These are phyloP conservation scores for Drosophila siamana DNA, from an alignment of 2,888 invertebrate genomes.

Conservation along the genomic window DNA sequence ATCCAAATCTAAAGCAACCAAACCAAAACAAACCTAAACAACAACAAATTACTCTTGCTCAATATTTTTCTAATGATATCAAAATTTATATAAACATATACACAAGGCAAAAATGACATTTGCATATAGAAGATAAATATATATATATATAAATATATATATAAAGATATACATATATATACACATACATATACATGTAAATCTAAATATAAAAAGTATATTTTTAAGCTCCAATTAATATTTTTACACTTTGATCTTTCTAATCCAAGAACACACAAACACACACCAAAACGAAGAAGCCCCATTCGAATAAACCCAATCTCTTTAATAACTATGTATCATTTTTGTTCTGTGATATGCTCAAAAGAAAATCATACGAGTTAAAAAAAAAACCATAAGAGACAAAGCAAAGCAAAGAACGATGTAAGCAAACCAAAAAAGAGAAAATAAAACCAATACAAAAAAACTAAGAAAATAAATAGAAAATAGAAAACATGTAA, in stretches of 20 bases:
- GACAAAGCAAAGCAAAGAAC: constrained; percentile 40
- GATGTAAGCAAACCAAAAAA: neutral
- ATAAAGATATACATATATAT: constrained; percentile 41
- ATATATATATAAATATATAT: constrained; percentile 46
- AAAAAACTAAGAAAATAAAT: constrained; percentile 34
- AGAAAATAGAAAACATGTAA: constrained; percentile 48
- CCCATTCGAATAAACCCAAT: constrained; percentile 20
- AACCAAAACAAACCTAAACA: constrained; percentile 41
- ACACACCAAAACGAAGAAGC: constrained; percentile 24
- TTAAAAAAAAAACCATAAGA: constrained; percentile 40
- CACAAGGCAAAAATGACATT: constrained; percentile 60
- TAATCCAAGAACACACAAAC: constrained; percentile 44
- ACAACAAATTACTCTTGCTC: constrained; percentile 59
- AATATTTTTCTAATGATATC: constrained; percentile 76
- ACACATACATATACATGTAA: constrained; percentile 41
- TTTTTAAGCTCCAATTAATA: constrained; percentile 72
- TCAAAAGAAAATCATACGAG: constrained; percentile 68
- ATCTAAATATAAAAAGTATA: constrained; percentile 44
- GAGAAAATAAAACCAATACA: constrained; percentile 22
- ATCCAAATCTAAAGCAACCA: constrained; percentile 30
- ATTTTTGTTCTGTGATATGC: constrained; percentile 84
- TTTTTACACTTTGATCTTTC: constrained; percentile 74
- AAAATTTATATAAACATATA: constrained; percentile 76
- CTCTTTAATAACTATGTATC: constrained; percentile 74
- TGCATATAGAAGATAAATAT: constrained; percentile 56